These are phyloP conservation scores for Syncerus caffer DNA, from an alignment of 2,797 vertebrate genomes.

Conservation along the genomic window DNA sequence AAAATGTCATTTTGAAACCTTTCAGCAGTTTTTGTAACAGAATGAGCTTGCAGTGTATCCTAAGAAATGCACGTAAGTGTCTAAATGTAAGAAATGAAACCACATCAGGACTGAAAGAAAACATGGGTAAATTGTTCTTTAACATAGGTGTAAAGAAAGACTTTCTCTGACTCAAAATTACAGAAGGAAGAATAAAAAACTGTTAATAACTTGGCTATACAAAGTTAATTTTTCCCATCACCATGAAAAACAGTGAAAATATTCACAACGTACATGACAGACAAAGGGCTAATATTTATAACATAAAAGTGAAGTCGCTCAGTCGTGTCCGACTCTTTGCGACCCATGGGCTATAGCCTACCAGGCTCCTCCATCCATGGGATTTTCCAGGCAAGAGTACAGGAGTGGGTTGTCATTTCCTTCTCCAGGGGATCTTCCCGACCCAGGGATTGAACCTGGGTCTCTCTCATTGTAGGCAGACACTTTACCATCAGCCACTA, in stretches of 20 bases:
- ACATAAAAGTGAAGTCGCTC: neutral
- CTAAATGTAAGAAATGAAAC: constrained; percentile 14
- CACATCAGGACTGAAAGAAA: neutral
- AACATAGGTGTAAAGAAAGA: neutral
- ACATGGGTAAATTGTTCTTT: neutral
- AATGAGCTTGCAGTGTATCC: neutral
- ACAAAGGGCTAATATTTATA: neutral
- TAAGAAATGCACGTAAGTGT: neutral
- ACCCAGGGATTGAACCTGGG: neutral
- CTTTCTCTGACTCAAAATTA: constrained; percentile 15
- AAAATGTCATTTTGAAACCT: constrained; percentile 52
- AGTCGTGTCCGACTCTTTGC: neutral
- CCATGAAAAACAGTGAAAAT: neutral
- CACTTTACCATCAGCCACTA: neutral
- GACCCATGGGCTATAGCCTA: neutral
- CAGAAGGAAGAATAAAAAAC: neutral
- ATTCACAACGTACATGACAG: neutral
- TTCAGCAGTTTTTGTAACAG: neutral
- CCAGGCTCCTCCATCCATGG: neutral
- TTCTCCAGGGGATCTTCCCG: neutral
- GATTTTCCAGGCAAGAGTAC: neutral
- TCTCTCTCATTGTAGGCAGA: neutral
- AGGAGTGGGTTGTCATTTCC: neutral
- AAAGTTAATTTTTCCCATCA: neutral
- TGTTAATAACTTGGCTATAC: neutral